Conservation (phyloP, 64 coral and sea anemone species). For the Exaiptasia diaphana region DNA sequence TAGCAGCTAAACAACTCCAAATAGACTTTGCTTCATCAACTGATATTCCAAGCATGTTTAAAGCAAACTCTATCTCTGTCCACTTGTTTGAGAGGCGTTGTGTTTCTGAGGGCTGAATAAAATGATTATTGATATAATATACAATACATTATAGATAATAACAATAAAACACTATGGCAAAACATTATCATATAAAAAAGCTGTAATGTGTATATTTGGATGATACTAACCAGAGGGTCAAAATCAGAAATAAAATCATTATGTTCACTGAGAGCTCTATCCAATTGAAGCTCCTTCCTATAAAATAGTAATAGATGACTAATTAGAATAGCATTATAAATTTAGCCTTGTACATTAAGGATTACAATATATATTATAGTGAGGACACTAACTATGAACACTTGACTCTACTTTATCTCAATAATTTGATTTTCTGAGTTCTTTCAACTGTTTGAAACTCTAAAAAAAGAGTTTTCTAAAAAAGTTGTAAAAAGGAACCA, state of each 20-base stretch:
- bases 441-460: too few relatives aligned
- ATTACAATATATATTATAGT: too few relatives aligned
- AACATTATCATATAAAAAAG: too few relatives aligned
- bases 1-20: conserved; percentile 82
- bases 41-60: conserved; percentile 78
- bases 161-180: background rate
- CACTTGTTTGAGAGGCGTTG: conserved; percentile 68
- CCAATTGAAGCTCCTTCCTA: conserved; percentile 83
- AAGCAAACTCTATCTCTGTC: conserved; percentile 89
- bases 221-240: conserved; percentile 67
- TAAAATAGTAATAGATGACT: too few relatives aligned
- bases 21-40: conserved; percentile 78
- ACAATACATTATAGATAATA: background rate
- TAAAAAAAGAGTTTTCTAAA: too few relatives aligned
- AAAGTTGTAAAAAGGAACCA: too few relatives aligned
- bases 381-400: too few relatives aligned
- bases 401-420: too few relatives aligned
- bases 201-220: too few relatives aligned
- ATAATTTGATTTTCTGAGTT: too few relatives aligned
- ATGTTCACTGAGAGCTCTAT: conserved; percentile 55
- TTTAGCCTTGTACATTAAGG: too few relatives aligned
- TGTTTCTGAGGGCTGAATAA: conserved; percentile 45
- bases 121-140: background rate
- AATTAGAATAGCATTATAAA: too few relatives aligned
- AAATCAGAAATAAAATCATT: conserved; percentile 80